These are phyloP conservation scores for Apotomis betuletana DNA, from an alignment of 2,888 invertebrate species.

Conservation along the genomic window DNA sequence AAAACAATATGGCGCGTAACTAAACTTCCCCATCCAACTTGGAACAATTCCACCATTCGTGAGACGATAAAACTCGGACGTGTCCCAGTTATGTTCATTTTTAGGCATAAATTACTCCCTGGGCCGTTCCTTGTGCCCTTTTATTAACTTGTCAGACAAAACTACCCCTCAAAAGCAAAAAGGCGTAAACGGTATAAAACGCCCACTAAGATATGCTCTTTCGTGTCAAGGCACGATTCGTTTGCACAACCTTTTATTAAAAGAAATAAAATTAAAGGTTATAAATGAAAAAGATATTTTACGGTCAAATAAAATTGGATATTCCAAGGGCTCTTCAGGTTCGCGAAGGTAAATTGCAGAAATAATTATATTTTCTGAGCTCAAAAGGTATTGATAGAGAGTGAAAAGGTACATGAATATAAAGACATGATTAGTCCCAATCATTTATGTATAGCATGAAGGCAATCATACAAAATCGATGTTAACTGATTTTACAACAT, in stretches of 20 bases:
- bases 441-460: too few relatives aligned
- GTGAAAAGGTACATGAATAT: neutral
- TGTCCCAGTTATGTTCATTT: slow-evolving; percentile 62
- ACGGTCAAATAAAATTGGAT: slow-evolving; percentile 51
- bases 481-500: too few relatives aligned
- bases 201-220: neutral
- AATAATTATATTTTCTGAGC: slow-evolving; percentile 13
- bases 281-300: slow-evolving; percentile 57
- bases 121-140: slow-evolving; percentile 55
- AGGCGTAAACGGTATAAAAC: neutral
- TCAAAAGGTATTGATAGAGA: slow-evolving; percentile 9
- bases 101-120: slow-evolving; percentile 63
- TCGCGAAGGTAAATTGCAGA: slow-evolving; percentile 49
- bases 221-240: slow-evolving; percentile 21
- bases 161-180: slow-evolving; percentile 15
- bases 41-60: slow-evolving; percentile 52
- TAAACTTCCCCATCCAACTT: slow-evolving; percentile 36
- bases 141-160: slow-evolving; percentile 60
- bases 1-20: neutral
- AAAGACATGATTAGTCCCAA: too few relatives aligned
- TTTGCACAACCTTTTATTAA: slow-evolving; percentile 56
- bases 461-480: too few relatives aligned
- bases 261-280: slow-evolving; percentile 48
- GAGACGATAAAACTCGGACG: slow-evolving; percentile 68
- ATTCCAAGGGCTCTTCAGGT: slow-evolving; percentile 54